These are phyloP conservation scores for Drosophila pseudotalamancana DNA, from an alignment of 2,888 invertebrate species.

Conservation along the genomic window DNA sequence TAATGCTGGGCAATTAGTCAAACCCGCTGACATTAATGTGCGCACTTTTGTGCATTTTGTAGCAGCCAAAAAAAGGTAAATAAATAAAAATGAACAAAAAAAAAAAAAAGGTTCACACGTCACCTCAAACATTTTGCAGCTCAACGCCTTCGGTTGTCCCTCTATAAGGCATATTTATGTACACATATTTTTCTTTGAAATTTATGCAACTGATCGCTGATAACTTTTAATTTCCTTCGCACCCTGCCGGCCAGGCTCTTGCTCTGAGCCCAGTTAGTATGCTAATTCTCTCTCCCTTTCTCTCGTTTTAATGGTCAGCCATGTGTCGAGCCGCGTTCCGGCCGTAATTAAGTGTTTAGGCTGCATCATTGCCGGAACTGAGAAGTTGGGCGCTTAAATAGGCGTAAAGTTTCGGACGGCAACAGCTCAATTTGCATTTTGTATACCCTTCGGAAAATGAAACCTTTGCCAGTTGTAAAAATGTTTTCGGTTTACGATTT, in stretches of 20 bases:
- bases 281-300: constrained; percentile 50
- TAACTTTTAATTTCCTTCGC: constrained; percentile 58
- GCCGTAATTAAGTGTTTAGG: constrained; percentile 75
- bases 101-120: constrained; percentile 21
- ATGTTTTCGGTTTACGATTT: constrained; percentile 65
- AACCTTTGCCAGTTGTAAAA: constrained; percentile 50
- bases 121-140: constrained; percentile 65
- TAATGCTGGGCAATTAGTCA: constrained; percentile 77
- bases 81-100: neutral
- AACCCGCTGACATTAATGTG: constrained; percentile 73
- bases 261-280: constrained; percentile 68
- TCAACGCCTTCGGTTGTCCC: constrained; percentile 60
- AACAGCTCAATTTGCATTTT: constrained; percentile 79
- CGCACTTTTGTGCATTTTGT: constrained; percentile 70
- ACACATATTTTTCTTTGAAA: constrained; percentile 35
- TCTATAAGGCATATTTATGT: neutral
- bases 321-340: constrained; percentile 42
- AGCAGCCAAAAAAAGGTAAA: constrained; percentile 14
- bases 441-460: constrained; percentile 51
- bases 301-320: constrained; percentile 54
- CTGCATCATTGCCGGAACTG: constrained; percentile 47
- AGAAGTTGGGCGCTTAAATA: constrained; percentile 51
- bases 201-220: constrained; percentile 70
- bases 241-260: constrained; percentile 38
- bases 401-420: constrained; percentile 58